Evolutionary conservation across 92 coral and sea anemone genomes (phyloP).

Genomic region (Epizoanthus ramosus): DNA sequence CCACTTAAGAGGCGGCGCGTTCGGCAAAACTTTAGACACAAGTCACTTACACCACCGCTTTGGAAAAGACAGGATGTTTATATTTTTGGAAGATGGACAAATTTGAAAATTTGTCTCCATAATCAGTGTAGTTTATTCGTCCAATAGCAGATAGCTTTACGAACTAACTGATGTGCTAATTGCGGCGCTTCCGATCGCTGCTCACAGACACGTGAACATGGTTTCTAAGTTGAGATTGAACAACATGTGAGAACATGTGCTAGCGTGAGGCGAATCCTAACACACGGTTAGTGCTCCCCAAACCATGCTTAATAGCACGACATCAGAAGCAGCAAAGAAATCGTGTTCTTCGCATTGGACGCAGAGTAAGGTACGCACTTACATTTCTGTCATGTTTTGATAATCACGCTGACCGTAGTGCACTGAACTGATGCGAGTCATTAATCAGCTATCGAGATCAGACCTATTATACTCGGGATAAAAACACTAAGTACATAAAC

Average conservation of each 20-base stretch:
- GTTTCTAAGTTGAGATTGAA: conserved; percentile 8
- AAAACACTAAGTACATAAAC: conserved; percentile 26
- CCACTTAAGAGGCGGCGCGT: conserved; percentile 4
- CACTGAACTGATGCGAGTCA: conserved; percentile 35
- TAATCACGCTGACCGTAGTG: conserved; percentile 38
- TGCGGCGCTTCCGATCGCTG: conserved; percentile 29
- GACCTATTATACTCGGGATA: conserved; percentile 22
- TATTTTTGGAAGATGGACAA: conserved; percentile 30
- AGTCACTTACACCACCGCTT: conserved; percentile 4
- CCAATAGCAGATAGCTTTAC: conserved; percentile 36
- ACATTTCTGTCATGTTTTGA: conserved; percentile 38
- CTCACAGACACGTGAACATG: conserved; percentile 23
- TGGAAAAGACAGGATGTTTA: conserved; percentile 44
- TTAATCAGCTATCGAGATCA: conserved; percentile 43
- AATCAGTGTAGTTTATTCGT: conserved; percentile 25
- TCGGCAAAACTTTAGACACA: conserved; percentile 10
- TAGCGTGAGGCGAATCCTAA: conserved; percentile 9
- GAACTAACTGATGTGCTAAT: conserved; percentile 35
- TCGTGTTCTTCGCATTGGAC: conserved; percentile 20
- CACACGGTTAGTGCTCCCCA: not conserved
- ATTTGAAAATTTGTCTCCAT: conserved; percentile 32
- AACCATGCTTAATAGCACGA: conserved; percentile 25
- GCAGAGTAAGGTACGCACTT: conserved; percentile 26
- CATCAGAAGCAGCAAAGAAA: conserved; percentile 20
- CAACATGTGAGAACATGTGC: conserved; percentile 34